Base-by-base conservation (phyloP, 2,888 invertebrate species). In the Nemotelus pantherinus region DNA sequence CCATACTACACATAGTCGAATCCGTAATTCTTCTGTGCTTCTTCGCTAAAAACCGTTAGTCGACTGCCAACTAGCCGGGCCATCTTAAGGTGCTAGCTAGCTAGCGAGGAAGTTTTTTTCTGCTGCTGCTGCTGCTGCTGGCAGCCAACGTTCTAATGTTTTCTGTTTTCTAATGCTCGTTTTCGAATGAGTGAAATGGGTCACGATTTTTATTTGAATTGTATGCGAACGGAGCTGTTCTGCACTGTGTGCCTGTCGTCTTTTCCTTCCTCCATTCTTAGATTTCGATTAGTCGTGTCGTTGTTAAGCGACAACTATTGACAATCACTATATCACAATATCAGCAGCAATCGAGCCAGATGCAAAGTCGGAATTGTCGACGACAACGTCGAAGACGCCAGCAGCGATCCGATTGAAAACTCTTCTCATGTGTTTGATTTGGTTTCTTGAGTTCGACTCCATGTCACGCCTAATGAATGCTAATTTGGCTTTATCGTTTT, bases 391-490 rank as follows among this genome's bases (percentile, higher is more conserved):
- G 43, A 63, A 25, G n/a, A 10, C 10, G 57, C 1, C 10, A 2
- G 57, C 57, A 25, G 63, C 43, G 5, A 41, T 63, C 3, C 41
- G 48, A 58, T 58, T 58, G 58, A 58, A 58, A 58, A 58, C 4
- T 58, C 58, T 7, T 5, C 50, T 25, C 10, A 45, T 41, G 65
- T 65, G 45, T 65, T 68, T 50, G 53, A 68, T 68, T 68, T 68
- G 50, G 53, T 68, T 68, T 44, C 68, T 10, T 53, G 68, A 68
- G 68, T 68, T 68, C 68, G 68, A 68, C 50, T 53, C 41, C 39
- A 44, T 68, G 68, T 68, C 68, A 68, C 68, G 68, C 68, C 68
- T 68, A 68, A 68, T 68, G 68, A 68, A 68, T 68, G 68, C 68
- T 68, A 68, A 68, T 68, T 68, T 68, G 45, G 50, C 25, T 68